Evolutionary conservation across 2,113 vertebrate genomes (phyloP).

Genomic region (Picathartes gymnocephalus): DNA sequence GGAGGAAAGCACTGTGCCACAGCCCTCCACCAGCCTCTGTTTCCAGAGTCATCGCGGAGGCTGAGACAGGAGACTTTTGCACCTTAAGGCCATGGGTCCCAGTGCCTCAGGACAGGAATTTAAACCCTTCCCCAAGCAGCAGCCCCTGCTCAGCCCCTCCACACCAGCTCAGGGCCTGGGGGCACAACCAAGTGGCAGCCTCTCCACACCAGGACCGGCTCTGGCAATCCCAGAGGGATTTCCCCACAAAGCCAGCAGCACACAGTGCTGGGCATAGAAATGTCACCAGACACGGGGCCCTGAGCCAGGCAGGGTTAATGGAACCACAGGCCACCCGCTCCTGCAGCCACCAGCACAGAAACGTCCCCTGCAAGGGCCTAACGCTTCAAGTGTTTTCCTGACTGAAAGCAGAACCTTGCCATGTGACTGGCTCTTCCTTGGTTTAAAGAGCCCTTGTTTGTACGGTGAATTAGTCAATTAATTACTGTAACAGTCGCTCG

Average conservation of each 20-base stretch:
- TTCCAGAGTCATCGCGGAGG: neutral
- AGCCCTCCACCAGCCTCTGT: neutral
- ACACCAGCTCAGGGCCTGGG: neutral
- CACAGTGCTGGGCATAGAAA: rapidly evolving
- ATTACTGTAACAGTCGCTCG: conserved; percentile 72
- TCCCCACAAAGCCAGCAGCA: neutral
- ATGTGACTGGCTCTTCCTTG: conserved; percentile 53
- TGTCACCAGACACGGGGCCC: neutral
- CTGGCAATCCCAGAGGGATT: neutral
- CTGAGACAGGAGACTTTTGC: rapidly evolving
- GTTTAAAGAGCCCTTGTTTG: conserved; percentile 71
- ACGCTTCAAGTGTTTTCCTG: conserved; percentile 33
- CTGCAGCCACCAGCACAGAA: neutral
- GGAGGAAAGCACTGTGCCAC: neutral
- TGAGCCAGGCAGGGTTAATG: neutral
- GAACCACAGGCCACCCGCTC: neutral
- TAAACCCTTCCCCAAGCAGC: neutral
- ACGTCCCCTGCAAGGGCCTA: neutral
- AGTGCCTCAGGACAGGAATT: neutral
- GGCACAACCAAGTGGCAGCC: neutral
- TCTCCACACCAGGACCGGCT: neutral
- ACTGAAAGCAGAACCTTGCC: conserved; percentile 68
- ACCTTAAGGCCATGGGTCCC: rapidly evolving
- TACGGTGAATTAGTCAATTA: conserved; percentile 72
- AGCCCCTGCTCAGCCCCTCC: neutral